Base-by-base conservation (phyloP, 2,888 invertebrate genomes). In the Acrocera orbiculus region DNA sequence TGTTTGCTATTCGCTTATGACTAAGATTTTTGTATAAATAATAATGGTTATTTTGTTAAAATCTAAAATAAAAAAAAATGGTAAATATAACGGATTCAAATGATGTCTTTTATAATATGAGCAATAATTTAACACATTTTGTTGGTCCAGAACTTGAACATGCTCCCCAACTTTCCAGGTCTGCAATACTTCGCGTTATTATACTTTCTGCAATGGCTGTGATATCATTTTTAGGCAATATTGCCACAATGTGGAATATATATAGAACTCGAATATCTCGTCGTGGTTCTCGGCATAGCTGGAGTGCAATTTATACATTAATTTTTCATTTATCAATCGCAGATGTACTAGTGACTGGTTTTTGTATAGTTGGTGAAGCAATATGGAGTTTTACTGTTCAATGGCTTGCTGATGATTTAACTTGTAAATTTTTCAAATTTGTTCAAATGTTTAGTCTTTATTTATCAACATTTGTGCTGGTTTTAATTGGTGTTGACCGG, bases 281-380 rank as follows among this genome's bases (percentile, higher is more conserved):
- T 8, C 61, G 69, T 14, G 58, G 67, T 40, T 64, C 68, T 0
- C 63, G 71, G 8, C 73, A 73, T 14, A 69, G 67, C 8, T 75
- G 73, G 67, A 73, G 75, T 22, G 73, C 75, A 1, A 73, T 77
- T 42, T 81, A 83, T 48, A 76, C 76, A 29, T 60, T 85, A 27
- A 80, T 85, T 47, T 70, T 80, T 34, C 82, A 85, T 51, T 61
- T 86, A n/a, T 80, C 82, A 10, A 67, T 82, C 31, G 81, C 85
- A 2, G 85, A 86, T 58, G 63, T 85, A 11, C 59, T 83, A 16
- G 85, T 86, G 5, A 80, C 83, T 0, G 62, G 80, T 29, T 82
- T 81, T 56, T 83, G 83, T 51, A 73, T 83, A 40, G 71, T 73
- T 4, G 81, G 80, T 0, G 85, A 86, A 47, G 79, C 81, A 0